Conservation (phyloP, 2,888 invertebrate species). For the Chloroclysta siterata region DNA sequence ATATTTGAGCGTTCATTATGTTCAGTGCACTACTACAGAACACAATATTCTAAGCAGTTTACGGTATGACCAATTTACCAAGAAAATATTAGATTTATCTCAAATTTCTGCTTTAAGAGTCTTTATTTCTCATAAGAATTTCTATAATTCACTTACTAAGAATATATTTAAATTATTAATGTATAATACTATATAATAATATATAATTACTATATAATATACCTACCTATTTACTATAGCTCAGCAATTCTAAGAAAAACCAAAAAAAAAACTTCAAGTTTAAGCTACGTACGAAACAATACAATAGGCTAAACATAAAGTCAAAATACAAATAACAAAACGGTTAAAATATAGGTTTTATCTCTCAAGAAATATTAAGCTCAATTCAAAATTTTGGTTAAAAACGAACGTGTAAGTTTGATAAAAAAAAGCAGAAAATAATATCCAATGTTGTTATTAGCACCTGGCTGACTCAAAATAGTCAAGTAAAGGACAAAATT, state of each 20-base stretch:
- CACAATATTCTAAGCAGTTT: neutral
- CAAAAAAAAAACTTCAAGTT: too few relatives aligned
- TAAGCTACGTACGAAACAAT: neutral
- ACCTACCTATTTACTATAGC: too few relatives aligned
- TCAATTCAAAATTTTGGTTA: neutral
- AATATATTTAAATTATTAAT: too few relatives aligned
- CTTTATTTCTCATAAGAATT: too few relatives aligned
- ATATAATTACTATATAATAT: too few relatives aligned
- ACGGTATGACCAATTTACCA: neutral
- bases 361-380: neutral
- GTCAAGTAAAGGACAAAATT: constrained; percentile 27
- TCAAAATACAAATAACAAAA: too few relatives aligned
- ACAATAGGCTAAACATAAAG: too few relatives aligned
- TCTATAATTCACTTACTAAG: too few relatives aligned
- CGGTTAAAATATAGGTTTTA: too few relatives aligned
- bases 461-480: constrained; percentile 27
- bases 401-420: neutral
- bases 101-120: too few relatives aligned
- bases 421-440: neutral
- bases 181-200: too few relatives aligned
- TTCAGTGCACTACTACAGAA: neutral
- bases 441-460: neutral
- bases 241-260: too few relatives aligned
- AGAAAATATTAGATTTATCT: neutral
- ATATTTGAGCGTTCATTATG: neutral